These are phyloP conservation scores for Leptopilina drosophilae DNA, from an alignment of 2,888 invertebrate species.

Conservation along the genomic window DNA sequence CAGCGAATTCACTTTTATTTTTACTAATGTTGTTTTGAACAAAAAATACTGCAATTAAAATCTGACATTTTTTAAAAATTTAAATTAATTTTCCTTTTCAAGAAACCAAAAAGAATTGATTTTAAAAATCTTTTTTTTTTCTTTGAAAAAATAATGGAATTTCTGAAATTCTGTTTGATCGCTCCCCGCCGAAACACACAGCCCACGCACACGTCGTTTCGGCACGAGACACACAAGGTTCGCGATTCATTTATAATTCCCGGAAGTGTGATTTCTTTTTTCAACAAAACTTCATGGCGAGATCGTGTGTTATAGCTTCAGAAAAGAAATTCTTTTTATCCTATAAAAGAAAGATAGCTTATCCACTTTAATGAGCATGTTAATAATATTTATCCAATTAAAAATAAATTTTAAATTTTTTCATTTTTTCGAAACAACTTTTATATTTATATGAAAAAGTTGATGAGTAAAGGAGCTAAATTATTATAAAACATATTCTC, in stretches of 20 bases:
- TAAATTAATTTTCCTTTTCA: too few relatives aligned
- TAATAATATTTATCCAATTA: not conserved
- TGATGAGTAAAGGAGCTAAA: too few relatives aligned
- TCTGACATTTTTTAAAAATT: too few relatives aligned
- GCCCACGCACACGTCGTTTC: not conserved
- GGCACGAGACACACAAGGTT: conserved; percentile 10
- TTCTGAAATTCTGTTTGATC: not conserved
- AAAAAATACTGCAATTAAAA: not conserved
- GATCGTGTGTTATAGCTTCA: not conserved
- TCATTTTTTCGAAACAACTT: not conserved
- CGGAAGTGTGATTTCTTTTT: not conserved
- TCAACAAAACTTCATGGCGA: conserved; percentile 7
- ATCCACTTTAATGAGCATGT: not conserved
- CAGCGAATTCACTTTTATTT: too few relatives aligned
- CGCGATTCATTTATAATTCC: not conserved
- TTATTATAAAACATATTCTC: too few relatives aligned
- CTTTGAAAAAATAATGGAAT: not conserved
- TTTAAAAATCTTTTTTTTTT: too few relatives aligned
- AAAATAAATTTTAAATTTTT: not conserved
- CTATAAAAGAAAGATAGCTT: not conserved
- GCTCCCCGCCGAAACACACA: not conserved
- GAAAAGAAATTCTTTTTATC: conserved; percentile 13
- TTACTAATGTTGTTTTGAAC: too few relatives aligned
- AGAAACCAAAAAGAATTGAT: too few relatives aligned
- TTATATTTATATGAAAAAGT: too few relatives aligned